Percentiles rank a stretch among this genome's conserved stretches.
Evolutionary conservation across 2,888 invertebrate species (phyloP).

Genomic region (Dicycla oo): DNA sequence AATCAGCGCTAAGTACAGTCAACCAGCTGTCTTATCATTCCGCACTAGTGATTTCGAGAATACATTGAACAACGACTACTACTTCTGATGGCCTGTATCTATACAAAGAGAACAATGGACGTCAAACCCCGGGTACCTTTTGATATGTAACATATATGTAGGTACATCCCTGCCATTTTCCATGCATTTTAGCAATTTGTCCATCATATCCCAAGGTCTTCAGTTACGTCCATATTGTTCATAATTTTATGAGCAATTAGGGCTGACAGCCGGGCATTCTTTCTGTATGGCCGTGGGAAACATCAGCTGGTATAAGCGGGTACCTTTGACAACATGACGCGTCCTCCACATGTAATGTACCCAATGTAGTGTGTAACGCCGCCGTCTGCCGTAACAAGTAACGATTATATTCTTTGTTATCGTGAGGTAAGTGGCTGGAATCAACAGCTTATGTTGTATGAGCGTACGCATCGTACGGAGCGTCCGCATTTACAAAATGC

Average conservation of each 20-base stretch:
- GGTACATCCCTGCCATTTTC: no score
- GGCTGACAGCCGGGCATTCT: not conserved
- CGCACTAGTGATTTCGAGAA: not conserved
- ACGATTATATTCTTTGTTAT: not conserved
- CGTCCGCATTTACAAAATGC: no score
- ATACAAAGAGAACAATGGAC: constrained; percentile 4
- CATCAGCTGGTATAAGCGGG: not conserved
- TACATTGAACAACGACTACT: not conserved
- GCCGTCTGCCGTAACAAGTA: not conserved
- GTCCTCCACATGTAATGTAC: not conserved
- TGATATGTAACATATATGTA: not conserved
- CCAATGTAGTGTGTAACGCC: no score
- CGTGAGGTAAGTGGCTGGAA: no score
- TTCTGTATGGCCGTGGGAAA: not conserved
- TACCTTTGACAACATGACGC: not conserved
- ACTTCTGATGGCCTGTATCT: not conserved
- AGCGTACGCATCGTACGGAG: no score
- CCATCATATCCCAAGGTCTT: constrained; percentile 10
- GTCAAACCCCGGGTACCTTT: not conserved
- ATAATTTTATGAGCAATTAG: not conserved
- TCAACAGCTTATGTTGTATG: constrained; percentile 6
- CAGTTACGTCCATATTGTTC: constrained; percentile 4
- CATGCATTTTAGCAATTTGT: constrained; percentile 9
- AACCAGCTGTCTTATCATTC: no score
- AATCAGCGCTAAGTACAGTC: not conserved